A percentile compares a stretch with the other conserved stretches of the same genome.
These are phyloP conservation scores for Centropus unirufus DNA, from an alignment of 2,113 vertebrate species.

Conservation along the genomic window DNA sequence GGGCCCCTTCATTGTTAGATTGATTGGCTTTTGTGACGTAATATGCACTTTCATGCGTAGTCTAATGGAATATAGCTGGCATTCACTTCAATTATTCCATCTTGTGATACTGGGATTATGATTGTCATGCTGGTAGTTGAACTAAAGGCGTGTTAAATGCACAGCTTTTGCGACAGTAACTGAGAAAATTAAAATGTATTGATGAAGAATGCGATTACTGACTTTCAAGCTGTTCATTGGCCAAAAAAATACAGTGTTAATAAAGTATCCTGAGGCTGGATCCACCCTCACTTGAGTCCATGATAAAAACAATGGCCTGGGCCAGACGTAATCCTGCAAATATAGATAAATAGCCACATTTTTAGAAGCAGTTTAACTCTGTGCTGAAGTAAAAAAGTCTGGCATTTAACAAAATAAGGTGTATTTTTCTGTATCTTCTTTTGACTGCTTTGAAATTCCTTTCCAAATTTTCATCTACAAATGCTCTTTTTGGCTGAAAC, in stretches of 20 bases:
- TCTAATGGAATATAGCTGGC: neutral
- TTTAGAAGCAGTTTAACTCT: neutral
- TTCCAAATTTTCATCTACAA: neutral
- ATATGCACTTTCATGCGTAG: neutral
- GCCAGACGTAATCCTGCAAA: neutral
- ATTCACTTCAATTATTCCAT: neutral
- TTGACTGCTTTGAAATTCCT: neutral
- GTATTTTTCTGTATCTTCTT: neutral
- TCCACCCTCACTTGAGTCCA: neutral
- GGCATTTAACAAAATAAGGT: neutral
- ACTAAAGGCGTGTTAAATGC: neutral
- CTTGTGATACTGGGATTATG: neutral
- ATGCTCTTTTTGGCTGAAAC: neutral
- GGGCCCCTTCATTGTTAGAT: neutral
- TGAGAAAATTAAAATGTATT: neutral
- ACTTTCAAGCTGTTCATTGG: neutral
- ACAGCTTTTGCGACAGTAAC: neutral
- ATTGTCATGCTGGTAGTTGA: neutral
- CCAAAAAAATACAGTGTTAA: neutral
- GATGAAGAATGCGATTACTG: neutral
- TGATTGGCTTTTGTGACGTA: neutral
- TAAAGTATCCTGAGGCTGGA: neutral
- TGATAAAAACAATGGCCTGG: neutral
- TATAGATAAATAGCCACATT: neutral
- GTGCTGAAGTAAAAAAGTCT: neutral